phyloP scores from a whole-genome alignment of 2,797 vertebrate genomes.

The Ceyx erithaca region DNA sequence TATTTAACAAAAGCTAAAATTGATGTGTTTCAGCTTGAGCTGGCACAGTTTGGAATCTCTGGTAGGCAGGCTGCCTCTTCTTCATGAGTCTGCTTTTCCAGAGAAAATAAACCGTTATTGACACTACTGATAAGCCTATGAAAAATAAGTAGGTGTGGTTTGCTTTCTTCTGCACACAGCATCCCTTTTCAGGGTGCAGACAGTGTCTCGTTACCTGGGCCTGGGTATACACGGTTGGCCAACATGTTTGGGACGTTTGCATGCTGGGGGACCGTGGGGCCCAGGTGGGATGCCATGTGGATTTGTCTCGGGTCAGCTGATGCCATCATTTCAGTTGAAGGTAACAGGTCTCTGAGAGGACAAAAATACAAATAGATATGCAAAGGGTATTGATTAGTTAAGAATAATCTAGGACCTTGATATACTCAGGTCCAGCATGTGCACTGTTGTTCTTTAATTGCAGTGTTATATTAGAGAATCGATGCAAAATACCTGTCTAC shows the following conservation, averaged over 20 bases:
- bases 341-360: constrained; percentile 85
- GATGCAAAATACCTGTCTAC: constrained; percentile 86
- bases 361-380: background rate
- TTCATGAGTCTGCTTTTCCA: background rate
- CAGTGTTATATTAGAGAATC: background rate
- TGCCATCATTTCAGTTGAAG: constrained; percentile 85
- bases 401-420: background rate
- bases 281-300: constrained; percentile 86
- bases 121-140: background rate
- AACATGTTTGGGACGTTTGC: constrained; percentile 82
- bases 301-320: constrained; percentile 88
- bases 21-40: background rate
- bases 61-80: background rate
- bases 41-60: background rate
- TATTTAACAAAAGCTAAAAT: background rate
- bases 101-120: background rate
- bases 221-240: constrained; percentile 82
- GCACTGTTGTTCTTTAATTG: background rate
- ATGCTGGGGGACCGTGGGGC: constrained; percentile 82
- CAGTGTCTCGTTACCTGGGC: constrained; percentile 74
- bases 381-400: background rate
- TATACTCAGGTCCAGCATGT: background rate
- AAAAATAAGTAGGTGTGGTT: background rate
- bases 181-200: background rate
- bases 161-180: background rate